A percentile compares a stretch with the other conserved stretches of the same genome.
Evolutionary conservation across 1,140 invertebrate species (phyloP).

Genomic region (Caerostris extrusa): DNA sequence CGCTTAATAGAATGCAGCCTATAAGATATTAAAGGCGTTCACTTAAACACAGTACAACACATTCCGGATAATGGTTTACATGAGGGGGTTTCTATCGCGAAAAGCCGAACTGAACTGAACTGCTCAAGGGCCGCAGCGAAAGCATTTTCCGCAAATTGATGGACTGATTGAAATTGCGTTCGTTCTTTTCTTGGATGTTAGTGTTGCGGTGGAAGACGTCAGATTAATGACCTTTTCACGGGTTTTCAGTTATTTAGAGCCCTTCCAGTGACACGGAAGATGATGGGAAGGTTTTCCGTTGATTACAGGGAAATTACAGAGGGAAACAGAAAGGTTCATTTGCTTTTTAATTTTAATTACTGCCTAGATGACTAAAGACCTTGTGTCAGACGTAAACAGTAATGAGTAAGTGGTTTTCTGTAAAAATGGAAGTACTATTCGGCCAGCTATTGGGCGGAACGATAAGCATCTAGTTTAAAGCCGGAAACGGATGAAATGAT

Average conservation of each 20-base stretch:
- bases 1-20: background rate
- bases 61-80: slow-evolving; percentile 20
- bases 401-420: too few species aligned
- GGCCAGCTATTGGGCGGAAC: too few species aligned
- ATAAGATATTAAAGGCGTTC: background rate
- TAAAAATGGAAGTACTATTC: too few species aligned
- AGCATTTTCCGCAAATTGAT: slow-evolving; percentile 51
- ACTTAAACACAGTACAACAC: background rate
- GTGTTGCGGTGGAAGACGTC: background rate
- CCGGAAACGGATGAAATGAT: too few species aligned
- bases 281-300: slow-evolving; percentile 12
- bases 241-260: slow-evolving; percentile 41
- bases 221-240: slow-evolving; percentile 21
- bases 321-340: background rate
- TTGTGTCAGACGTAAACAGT: background rate
- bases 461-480: too few species aligned
- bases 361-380: background rate
- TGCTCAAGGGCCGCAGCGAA: background rate
- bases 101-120: background rate
- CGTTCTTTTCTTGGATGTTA: slow-evolving; percentile 12
- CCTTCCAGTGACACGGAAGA: background rate
- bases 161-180: slow-evolving; percentile 45
- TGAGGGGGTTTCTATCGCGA: background rate
- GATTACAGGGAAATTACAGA: background rate
- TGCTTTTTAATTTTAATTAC: background rate